These are phyloP conservation scores for Philopedon plagiatum DNA, from an alignment of 2,888 invertebrate genomes.

Conservation along the genomic window DNA sequence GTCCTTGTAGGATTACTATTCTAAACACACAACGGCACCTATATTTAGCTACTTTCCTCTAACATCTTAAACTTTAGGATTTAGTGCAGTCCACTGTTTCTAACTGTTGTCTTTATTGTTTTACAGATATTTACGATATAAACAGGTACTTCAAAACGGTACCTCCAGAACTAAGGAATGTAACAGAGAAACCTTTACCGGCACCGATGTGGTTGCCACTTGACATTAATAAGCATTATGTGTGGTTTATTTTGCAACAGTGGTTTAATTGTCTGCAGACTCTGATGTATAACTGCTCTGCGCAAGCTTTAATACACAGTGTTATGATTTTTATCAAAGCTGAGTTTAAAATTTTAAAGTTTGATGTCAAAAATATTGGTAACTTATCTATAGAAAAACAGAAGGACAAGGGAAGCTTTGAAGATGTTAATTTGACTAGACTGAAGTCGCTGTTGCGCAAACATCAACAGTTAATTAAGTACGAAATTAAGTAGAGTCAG, in stretches of 20 bases:
- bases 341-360: neutral
- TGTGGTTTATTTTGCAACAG: neutral
- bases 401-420: neutral
- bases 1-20: too few species aligned
- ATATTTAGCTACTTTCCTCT: too few species aligned
- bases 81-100: too few species aligned
- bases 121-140: neutral
- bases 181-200: neutral
- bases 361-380: neutral
- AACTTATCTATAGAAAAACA: neutral
- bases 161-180: neutral
- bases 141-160: neutral
- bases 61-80: too few species aligned
- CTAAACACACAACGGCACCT: too few species aligned
- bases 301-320: slow-evolving; percentile 1
- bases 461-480: slow-evolving; percentile 9
- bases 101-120: neutral
- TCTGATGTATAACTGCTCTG: neutral
- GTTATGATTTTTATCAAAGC: neutral
- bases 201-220: slow-evolving; percentile 5
- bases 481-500: neutral
- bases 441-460: neutral
- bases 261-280: neutral
- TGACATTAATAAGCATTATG: neutral
- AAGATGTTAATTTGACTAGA: neutral